phyloP scores from a whole-genome alignment of 2,888 invertebrate genomes.

The Spodoptera littoralis region DNA sequence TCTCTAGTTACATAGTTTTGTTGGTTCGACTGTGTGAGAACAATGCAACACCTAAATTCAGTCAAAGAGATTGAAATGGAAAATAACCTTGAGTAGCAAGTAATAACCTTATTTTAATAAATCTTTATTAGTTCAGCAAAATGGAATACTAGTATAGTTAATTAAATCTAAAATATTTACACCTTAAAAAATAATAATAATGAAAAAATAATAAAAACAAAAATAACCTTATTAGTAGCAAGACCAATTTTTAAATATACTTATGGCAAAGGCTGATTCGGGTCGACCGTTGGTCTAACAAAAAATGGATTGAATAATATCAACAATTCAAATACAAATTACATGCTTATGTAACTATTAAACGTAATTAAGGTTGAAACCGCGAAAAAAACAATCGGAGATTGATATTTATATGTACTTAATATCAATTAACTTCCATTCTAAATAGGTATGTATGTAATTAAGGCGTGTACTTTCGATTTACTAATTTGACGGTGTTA shows the following conservation, averaged over 20 bases:
- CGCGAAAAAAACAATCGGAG: conserved; percentile 9
- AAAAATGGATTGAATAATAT: conserved; percentile 3
- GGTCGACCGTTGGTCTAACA: neutral
- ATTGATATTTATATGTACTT: conserved; percentile 15
- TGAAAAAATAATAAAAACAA: too few species aligned
- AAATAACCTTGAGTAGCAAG: too few species aligned
- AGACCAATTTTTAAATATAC: neutral
- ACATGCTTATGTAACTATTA: neutral
- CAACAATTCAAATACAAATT: neutral
- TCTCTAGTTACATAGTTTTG: too few species aligned
- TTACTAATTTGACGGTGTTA: neutral
- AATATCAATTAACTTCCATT: conserved; percentile 9
- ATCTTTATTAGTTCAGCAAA: too few species aligned
- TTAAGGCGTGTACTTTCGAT: neutral
- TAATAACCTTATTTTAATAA: too few species aligned
- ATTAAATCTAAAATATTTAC: too few species aligned
- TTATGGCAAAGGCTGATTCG: neutral
- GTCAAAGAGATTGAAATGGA: too few species aligned
- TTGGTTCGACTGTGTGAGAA: too few species aligned
- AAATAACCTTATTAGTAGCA: too few species aligned
- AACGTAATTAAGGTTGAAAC: conserved; percentile 12
- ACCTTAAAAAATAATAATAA: too few species aligned
- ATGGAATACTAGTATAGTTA: too few species aligned
- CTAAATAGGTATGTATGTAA: neutral
- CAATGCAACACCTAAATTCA: too few species aligned